phyloP scores from a whole-genome alignment of 2,797 vertebrate species.

The Amazona finschi region DNA sequence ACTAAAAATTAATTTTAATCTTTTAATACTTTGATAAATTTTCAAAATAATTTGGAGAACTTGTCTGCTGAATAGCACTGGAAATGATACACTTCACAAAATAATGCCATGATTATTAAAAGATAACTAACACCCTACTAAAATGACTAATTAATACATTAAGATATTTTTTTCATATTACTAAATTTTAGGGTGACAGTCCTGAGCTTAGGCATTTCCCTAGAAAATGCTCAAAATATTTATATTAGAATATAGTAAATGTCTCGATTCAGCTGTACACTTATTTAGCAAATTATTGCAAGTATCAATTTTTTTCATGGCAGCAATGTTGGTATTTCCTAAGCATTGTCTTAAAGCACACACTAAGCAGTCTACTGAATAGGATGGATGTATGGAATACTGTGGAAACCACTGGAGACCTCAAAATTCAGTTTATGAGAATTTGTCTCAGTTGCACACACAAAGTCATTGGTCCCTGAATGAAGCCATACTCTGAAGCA shows the following conservation, averaged over 20 bases:
- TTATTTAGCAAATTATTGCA: not conserved
- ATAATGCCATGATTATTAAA: not conserved
- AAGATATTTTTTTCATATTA: not conserved
- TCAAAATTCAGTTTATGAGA: not conserved
- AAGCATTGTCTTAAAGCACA: not conserved
- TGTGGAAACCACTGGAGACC: not conserved
- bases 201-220: not conserved
- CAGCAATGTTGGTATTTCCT: not conserved
- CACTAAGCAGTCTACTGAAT: not conserved
- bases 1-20: not conserved
- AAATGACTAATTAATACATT: not conserved
- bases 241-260: not conserved
- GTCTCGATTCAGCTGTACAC: not conserved
- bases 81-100: not conserved
- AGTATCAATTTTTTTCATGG: not conserved
- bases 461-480: not conserved
- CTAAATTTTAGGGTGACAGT: not conserved
- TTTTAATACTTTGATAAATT: not conserved
- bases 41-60: not conserved
- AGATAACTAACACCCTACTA: not conserved
- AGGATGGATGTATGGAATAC: not conserved
- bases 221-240: not conserved
- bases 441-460: not conserved
- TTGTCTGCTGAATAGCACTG: not conserved
- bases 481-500: not conserved